Evolutionary conservation across 2,888 invertebrate species (phyloP), one percentile per base, ranked within the genome.

Genomic region (Silvanus unidentatus): DNA sequence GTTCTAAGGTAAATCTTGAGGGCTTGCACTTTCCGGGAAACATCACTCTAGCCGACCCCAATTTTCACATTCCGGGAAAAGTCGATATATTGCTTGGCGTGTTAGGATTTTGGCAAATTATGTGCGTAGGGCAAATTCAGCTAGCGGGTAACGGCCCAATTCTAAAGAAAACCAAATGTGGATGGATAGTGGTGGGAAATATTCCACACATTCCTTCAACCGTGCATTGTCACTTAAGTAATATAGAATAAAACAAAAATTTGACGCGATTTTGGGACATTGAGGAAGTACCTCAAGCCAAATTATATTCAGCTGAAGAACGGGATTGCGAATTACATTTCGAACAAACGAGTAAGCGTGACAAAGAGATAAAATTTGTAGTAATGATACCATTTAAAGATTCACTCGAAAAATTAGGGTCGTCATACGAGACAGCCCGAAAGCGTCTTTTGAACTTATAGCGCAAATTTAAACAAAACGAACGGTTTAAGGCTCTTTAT

Each of bases 291-390:
- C 10, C 5, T 2, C n/a, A 12, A n/a, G 11, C 30, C n/a, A 12
- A 1, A 2, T 2, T 13, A 2, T 11, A n/a, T 11, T 45, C 41
- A 6, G 0, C 6, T 1, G 51, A 51, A 8, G 55, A 57, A 42
- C 12, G 28, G 28, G 27, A 6, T 9, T 57, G 50, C 38, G 54
- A 55, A 42, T 35, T 47, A 6, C 49, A 50, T 42, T 48, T 42
- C 36, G 3, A 4, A 22, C 13, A 35, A 3, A 44, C 36, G 9
- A 6, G 12, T 2, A 16, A 8, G 11, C 14, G 44, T 3, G 28
- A 36, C 29, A 12, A 13, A 1, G 12, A 38, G 2, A 44, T 44
- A 9, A 10, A 36, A 9, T 48, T 45, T 14, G 16, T 48, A 13
- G 48, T 48, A 10, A 9, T 15, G 2, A 11, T 48, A 6, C 39